Base-by-base conservation (phyloP, 2,797 vertebrate species). In the Dicrostonyx torquatus region DNA sequence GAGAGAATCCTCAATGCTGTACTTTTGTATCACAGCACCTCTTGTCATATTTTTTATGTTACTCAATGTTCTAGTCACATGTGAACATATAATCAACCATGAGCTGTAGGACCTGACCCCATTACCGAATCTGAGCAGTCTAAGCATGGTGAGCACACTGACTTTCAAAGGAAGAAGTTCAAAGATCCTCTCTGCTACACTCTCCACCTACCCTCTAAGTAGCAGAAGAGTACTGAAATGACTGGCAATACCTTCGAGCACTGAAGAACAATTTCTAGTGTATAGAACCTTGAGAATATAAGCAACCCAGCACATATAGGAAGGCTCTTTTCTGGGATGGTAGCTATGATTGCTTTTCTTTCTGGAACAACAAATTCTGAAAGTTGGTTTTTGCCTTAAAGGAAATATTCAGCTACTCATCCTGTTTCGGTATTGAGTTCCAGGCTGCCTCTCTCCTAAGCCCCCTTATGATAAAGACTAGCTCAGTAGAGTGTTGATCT, bases 321-420 rank as follows among this genome's bases (percentile, higher is more conserved):
- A 94, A 87, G 60, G 20, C 72, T 78, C 26, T 86, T 96, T 96
- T 48, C 73, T n/a, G 34, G 88, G 31, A 87, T 91, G 72, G 37
- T 91, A 91, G 58, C 50, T 89, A 48, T 70, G 45, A 89, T 13
- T 50, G 79, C 91, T 91, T 91, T 75, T 62, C 62, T 93, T 88
- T 85, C 3, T 82, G 26, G 10, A 89, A 84, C 53, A 48, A 66
- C 26, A 89, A 89, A 89, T 91, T 91, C 18, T 87, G 55, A 93
- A 22, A 94, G 48, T 78, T 93, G 29, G 85, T 68, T 88, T 68
- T 94, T 80, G 37, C n/a, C 48, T 53, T 85, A 87, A 89, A 34
- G 55, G 72, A 93, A 91, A 79, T 77, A 55, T 13, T 88, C 73
- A 89, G 15, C 17, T n/a, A 92, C 60, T 88, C 34, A 92, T 72